Evolutionary conservation across 2,888 invertebrate species (phyloP).

Genomic region (Endotricha flammealis): DNA sequence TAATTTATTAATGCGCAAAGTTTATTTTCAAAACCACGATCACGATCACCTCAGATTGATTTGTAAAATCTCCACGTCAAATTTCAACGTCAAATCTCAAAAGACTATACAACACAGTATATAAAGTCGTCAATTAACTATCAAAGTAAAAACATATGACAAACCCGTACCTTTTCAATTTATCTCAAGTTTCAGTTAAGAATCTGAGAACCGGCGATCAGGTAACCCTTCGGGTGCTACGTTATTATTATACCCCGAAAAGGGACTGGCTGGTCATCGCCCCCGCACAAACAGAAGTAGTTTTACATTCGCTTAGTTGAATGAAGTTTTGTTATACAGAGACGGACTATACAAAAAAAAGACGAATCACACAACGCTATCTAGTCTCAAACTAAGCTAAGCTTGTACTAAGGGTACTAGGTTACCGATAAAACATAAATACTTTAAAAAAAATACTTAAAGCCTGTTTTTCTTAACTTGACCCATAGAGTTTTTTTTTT

Average conservation of each 20-base stretch:
- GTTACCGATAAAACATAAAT: too few relatives aligned
- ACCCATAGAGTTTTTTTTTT: too few relatives aligned
- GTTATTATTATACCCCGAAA: conserved; percentile 18
- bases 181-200: conserved; percentile 9
- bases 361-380: too few relatives aligned
- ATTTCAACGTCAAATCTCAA: conserved; percentile 12
- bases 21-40: too few relatives aligned
- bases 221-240: conserved; percentile 15
- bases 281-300: conserved; percentile 16
- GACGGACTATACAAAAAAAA: background rate
- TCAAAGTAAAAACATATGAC: background rate
- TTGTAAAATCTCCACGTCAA: too few relatives aligned
- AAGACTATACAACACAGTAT: background rate
- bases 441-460: too few relatives aligned
- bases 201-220: conserved; percentile 17
- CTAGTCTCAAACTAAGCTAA: too few relatives aligned
- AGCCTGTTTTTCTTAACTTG: too few relatives aligned
- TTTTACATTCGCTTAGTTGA: conserved; percentile 18
- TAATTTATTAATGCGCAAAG: too few relatives aligned
- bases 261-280: conserved; percentile 17
- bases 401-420: too few relatives aligned
- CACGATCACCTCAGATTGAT: too few relatives aligned
- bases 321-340: conserved; percentile 16
- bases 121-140: background rate
- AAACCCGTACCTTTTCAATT: conserved; percentile 3